Percentiles rank a stretch among this genome's conserved stretches.
Evolutionary conservation across 2,797 vertebrate species (phyloP).

Genomic region (Glossophaga mutica): DNA sequence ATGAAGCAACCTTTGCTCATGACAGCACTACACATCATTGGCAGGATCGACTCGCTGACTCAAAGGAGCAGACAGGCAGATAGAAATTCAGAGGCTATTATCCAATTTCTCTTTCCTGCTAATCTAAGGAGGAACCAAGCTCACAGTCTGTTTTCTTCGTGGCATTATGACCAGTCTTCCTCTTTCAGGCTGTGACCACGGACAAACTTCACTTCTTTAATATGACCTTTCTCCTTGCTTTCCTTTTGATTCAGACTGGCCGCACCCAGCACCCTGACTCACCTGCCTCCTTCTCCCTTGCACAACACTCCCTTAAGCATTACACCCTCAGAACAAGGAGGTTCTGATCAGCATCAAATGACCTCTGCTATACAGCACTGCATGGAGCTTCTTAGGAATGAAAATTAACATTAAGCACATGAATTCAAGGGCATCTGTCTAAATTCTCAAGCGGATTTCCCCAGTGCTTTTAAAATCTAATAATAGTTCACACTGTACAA

Average conservation of each 20-base stretch:
- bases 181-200: not conserved
- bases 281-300: not conserved
- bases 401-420: constrained; percentile 35
- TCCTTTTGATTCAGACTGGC: not conserved
- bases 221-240: not conserved
- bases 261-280: not conserved
- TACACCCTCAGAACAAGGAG: not conserved
- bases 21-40: not conserved
- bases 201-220: not conserved
- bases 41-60: not conserved
- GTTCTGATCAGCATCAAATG: not conserved
- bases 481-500: not conserved
- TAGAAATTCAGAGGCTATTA: not conserved
- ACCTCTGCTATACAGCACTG: not conserved
- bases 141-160: not conserved
- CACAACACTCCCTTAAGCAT: not conserved
- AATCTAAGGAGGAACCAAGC: not conserved
- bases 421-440: constrained; percentile 18
- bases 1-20: not conserved
- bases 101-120: not conserved
- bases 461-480: constrained; percentile 18
- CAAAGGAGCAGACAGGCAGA: not conserved
- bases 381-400: not conserved
- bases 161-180: not conserved
- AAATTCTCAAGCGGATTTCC: constrained; percentile 43